Percentiles rank a stretch among this genome's conserved stretches.
Conservation (phyloP, 2,888 invertebrate species). For the Troilus luridus region DNA sequence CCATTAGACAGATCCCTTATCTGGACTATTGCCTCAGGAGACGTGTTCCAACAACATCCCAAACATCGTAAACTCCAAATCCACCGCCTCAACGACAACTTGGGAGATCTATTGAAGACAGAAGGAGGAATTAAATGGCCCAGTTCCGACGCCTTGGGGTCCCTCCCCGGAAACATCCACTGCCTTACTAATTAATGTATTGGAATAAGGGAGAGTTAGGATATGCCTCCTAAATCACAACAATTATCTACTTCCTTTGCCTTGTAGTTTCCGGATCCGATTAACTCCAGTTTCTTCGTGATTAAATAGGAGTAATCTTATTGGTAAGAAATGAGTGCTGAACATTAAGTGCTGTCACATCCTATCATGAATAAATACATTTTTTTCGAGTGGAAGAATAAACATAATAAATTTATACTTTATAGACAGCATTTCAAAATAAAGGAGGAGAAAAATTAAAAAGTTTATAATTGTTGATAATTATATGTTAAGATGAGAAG, state of each 20-base stretch:
- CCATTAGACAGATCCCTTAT: constrained; percentile 24
- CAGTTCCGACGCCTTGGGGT: constrained; percentile 46
- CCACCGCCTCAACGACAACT: neutral
- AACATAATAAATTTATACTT: neutral
- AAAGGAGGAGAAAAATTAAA: neutral
- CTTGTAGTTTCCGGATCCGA: constrained; percentile 53
- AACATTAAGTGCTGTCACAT: constrained; percentile 42
- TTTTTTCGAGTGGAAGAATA: neutral
- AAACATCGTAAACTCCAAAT: constrained; percentile 16
- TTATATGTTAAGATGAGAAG: too few relatives aligned
- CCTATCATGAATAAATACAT: neutral
- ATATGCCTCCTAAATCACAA: constrained; percentile 52
- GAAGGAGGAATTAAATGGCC: constrained; percentile 46
- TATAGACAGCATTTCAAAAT: neutral
- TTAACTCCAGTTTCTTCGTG: constrained; percentile 48
- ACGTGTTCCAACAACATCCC: constrained; percentile 7
- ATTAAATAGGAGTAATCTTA: constrained; percentile 40
- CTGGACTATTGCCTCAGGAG: constrained; percentile 1
- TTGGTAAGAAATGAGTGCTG: neutral
- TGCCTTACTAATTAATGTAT: constrained; percentile 58
- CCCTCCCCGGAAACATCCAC: constrained; percentile 26
- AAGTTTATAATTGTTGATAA: neutral
- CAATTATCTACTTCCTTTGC: constrained; percentile 51
- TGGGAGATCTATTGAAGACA: constrained; percentile 42
- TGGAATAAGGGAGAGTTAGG: constrained; percentile 52